These are phyloP conservation scores for Toxotes lorentzi DNA, from an alignment of 2,797 vertebrate species.

Conservation along the genomic window DNA sequence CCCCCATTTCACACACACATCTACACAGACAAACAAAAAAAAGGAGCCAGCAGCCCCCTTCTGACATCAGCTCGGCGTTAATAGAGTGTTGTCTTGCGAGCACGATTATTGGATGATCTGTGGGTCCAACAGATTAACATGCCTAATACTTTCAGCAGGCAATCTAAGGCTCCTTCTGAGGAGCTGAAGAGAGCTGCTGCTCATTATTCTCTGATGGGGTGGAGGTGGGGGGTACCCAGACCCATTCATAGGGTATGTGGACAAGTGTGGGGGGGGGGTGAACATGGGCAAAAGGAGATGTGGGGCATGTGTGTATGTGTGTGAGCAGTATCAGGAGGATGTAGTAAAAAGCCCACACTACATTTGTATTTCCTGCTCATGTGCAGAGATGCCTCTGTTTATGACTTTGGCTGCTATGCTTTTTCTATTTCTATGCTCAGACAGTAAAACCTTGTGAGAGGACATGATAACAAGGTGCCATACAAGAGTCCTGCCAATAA, in stretches of 20 bases:
- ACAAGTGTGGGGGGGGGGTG: constrained; percentile 55
- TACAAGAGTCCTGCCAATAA: constrained; percentile 33
- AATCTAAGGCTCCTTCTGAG: constrained; percentile 81
- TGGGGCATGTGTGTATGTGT: constrained; percentile 8
- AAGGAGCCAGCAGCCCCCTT: constrained; percentile 26
- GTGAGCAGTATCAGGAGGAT: constrained; percentile 11
- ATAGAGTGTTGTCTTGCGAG: constrained; percentile 83
- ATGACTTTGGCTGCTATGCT: constrained; percentile 28
- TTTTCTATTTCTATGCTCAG: constrained; percentile 21
- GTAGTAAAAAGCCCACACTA: constrained; percentile 20
- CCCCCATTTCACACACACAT: constrained; percentile 16
- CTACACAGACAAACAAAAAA: constrained; percentile 12
- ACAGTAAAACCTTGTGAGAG: constrained; percentile 27
- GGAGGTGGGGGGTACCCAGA: constrained; percentile 2
- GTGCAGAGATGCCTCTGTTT: constrained; percentile 34
- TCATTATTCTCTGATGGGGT: constrained; percentile 64
- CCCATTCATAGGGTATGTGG: constrained; percentile 66
- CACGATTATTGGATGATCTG: constrained; percentile 86
- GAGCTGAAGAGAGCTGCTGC: constrained; percentile 73
- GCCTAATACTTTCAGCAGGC: constrained; percentile 85
- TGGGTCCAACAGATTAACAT: constrained; percentile 88
- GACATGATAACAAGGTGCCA: constrained; percentile 57
- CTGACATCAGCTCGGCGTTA: constrained; percentile 81
- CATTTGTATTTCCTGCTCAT: constrained; percentile 21
- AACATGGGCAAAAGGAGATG: constrained; percentile 45